Base-by-base conservation (phyloP, 2,113 vertebrate species). In the Cyanoliseus patagonus region DNA sequence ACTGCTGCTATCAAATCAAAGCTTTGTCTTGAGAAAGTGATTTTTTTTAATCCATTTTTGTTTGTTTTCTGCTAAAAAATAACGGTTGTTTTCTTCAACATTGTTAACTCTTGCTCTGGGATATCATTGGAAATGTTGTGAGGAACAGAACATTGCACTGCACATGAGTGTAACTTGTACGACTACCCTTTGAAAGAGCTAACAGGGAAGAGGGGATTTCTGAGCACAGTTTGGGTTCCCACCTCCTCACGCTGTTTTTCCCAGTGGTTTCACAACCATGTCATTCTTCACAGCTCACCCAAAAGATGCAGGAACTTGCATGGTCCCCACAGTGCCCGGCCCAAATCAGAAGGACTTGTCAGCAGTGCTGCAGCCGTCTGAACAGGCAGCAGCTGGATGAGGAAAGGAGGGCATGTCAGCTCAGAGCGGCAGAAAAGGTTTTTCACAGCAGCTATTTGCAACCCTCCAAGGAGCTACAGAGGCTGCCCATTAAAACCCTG, bases 401-500 rank as follows among this genome's bases (percentile, higher is more conserved):
- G 98, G 83, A 98, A 99, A 98, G 97, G 98, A 98, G 98, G 98
- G 97, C 98, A 99, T n/a, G 97, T 98, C 98, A 98, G 97, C 98
- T 98, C 98, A 90, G 96, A 98, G 98, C 95, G 72, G 97, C 97
- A 96, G 92, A 86, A 98, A 95, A 97, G 97, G 98, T 96, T 97
- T 98, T 98, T 98, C 98, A 97, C 97, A 7, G 98, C 98, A 98
- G 98, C 98, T 99, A 97, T 99, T 99, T 99, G 98, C 98, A 99
- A 99, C 97, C 98, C 99, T 99, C 99, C 97, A 98, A 98, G 98
- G 99, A 99, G 98, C 98, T 95, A 84, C 97, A 96, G 98, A 98
- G 98, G 96, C 98, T 98, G 98, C 98, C 99, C 99, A 99, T 99
- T 99, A 99, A 99, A 99, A 99, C 98, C 98, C 99, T 99, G 99